These are phyloP conservation scores for Drosophila fungiperda DNA, from an alignment of 2,888 invertebrate species.

Conservation along the genomic window DNA sequence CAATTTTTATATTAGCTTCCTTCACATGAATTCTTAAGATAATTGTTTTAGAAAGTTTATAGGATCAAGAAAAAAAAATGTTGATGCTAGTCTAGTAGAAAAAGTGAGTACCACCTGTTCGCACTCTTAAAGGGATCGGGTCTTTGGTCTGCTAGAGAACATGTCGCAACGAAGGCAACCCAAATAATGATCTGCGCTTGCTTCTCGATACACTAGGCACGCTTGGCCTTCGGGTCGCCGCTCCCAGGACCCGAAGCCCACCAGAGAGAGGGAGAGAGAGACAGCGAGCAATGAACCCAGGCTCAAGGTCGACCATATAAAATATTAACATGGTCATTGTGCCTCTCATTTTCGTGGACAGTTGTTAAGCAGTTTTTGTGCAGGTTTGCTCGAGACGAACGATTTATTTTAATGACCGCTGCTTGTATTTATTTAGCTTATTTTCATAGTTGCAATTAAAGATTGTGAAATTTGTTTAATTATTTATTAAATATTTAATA, in stretches of 20 bases:
- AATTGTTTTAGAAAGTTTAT: background rate
- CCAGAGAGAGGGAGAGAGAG: background rate
- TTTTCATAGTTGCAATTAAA: background rate
- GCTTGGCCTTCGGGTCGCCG: background rate
- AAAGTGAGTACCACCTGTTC: background rate
- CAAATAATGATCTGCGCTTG: background rate
- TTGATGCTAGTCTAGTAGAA: background rate
- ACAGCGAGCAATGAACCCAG: background rate
- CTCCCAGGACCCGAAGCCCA: background rate
- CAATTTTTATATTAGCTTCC: background rate
- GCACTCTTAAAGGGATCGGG: background rate
- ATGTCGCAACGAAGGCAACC: background rate
- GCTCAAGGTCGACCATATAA: background rate
- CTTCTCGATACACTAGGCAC: too few species aligned
- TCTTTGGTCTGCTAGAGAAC: background rate
- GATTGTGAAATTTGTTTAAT: background rate
- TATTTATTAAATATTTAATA: background rate
- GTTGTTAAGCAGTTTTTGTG: background rate
- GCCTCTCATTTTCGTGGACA: background rate
- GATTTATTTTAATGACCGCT: background rate
- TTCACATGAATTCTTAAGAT: background rate
- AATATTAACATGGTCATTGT: background rate
- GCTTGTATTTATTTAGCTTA: background rate
- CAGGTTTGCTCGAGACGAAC: background rate
- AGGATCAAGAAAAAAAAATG: background rate